Conservation (phyloP, 2,888 invertebrate species). For the Agriopis marginaria region DNA sequence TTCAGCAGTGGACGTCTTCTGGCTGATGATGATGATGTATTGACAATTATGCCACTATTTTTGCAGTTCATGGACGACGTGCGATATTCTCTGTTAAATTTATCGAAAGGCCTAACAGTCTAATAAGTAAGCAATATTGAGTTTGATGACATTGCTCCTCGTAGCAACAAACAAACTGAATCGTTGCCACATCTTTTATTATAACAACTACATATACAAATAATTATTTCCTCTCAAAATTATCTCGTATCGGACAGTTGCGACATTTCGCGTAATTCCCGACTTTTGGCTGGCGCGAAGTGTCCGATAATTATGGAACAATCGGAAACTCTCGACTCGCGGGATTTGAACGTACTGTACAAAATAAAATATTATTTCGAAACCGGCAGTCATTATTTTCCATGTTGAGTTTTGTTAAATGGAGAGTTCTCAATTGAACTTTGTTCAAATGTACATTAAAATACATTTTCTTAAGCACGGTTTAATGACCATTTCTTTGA, state of each 20-base stretch:
- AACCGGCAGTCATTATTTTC: constrained; percentile 19
- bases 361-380: constrained; percentile 25
- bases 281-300: constrained; percentile 14
- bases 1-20: no score
- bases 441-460: neutral
- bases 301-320: constrained; percentile 31
- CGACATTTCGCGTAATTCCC: constrained; percentile 12
- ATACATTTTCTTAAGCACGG: neutral
- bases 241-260: constrained; percentile 6
- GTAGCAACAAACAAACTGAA: no score
- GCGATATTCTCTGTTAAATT: no score
- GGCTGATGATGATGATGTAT: no score
- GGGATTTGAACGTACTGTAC: constrained; percentile 21
- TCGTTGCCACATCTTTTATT: neutral
- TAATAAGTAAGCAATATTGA: no score
- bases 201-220: neutral
- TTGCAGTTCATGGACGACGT: no score
- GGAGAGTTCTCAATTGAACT: neutral
- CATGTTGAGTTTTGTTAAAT: neutral
- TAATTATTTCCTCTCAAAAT: constrained; percentile 6
- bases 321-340: constrained; percentile 18
- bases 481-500: no score
- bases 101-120: no score
- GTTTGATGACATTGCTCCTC: no score
- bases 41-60: no score